phyloP scores from a whole-genome alignment of 2,888 invertebrate genomes.

The Pherbina coryleti region DNA sequence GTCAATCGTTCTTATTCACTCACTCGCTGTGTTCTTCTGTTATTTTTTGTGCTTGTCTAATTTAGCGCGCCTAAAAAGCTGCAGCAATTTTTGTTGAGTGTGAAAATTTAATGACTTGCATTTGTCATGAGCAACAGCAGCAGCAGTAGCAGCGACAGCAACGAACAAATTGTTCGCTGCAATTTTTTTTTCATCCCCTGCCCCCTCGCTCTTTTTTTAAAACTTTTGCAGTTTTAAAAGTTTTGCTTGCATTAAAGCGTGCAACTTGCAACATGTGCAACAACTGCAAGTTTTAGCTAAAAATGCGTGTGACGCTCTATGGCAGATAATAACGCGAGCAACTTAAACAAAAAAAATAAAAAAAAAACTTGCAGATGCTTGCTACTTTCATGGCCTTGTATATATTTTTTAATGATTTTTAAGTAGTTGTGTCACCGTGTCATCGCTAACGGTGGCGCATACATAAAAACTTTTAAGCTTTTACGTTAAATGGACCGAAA shows the following conservation, averaged over 20 bases:
- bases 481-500: neutral
- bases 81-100: neutral
- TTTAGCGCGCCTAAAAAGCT: neutral
- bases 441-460: neutral
- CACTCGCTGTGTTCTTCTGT: neutral
- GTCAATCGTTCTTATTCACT: conserved; percentile 1
- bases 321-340: neutral
- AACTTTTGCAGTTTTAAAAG: too few relatives aligned
- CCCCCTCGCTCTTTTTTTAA: neutral
- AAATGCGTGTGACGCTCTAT: too few relatives aligned
- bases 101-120: conserved; percentile 34
- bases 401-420: conserved; percentile 21
- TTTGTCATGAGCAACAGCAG: conserved; percentile 23
- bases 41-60: neutral
- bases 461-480: neutral
- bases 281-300: too few relatives aligned
- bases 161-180: neutral
- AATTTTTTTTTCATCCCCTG: neutral
- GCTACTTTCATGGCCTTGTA: neutral
- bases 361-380: neutral
- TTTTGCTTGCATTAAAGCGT: too few relatives aligned
- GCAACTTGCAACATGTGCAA: too few relatives aligned
- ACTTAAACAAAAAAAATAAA: neutral
- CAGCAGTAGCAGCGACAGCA: neutral
- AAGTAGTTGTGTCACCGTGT: neutral